Evolutionary conservation across 2,888 invertebrate species (phyloP).

Genomic region (Pedicia rivosa): DNA sequence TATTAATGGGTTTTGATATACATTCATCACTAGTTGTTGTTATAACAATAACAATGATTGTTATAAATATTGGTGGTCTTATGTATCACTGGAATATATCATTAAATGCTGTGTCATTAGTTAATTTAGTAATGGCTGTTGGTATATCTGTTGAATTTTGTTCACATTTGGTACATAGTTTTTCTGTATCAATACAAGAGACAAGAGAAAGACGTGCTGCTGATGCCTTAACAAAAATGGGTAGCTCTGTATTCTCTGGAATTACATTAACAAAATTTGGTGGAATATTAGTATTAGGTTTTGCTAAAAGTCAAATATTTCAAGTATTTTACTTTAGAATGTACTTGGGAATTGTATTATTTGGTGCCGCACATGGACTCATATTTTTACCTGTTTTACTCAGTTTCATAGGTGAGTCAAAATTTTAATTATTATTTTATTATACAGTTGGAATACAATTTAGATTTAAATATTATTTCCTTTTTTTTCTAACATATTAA

Average conservation of each 20-base stretch:
- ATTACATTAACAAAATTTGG: slow-evolving; percentile 97
- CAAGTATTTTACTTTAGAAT: slow-evolving; percentile 90
- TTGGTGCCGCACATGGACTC: slow-evolving; percentile 93
- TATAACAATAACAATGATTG: slow-evolving; percentile 84
- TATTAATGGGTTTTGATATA: slow-evolving; percentile 86
- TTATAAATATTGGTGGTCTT: slow-evolving; percentile 79
- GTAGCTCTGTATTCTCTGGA: slow-evolving; percentile 90
- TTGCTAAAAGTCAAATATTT: slow-evolving; percentile 97
- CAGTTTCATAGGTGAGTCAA: slow-evolving; percentile 73
- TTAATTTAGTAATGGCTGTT: slow-evolving; percentile 96
- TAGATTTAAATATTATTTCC: not conserved
- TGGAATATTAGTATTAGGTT: slow-evolving; percentile 90
- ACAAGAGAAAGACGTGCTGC: slow-evolving; percentile 61
- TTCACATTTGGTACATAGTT: slow-evolving; percentile 90
- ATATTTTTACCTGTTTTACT: slow-evolving; percentile 95
- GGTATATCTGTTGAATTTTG: slow-evolving; percentile 98
- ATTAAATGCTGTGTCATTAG: slow-evolving; percentile 91
- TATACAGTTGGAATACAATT: not conserved
- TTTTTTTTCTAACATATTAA: too few species aligned
- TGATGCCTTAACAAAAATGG: slow-evolving; percentile 78
- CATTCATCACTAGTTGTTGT: slow-evolving; percentile 79
- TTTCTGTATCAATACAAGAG: slow-evolving; percentile 59
- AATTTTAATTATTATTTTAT: not conserved
- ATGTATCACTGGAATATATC: slow-evolving; percentile 97
- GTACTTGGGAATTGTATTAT: slow-evolving; percentile 94